Percentiles rank a stretch among this genome's conserved stretches.
phyloP scores from a whole-genome alignment of 2,797 vertebrate species.

The Myiotriccus ornatus region DNA sequence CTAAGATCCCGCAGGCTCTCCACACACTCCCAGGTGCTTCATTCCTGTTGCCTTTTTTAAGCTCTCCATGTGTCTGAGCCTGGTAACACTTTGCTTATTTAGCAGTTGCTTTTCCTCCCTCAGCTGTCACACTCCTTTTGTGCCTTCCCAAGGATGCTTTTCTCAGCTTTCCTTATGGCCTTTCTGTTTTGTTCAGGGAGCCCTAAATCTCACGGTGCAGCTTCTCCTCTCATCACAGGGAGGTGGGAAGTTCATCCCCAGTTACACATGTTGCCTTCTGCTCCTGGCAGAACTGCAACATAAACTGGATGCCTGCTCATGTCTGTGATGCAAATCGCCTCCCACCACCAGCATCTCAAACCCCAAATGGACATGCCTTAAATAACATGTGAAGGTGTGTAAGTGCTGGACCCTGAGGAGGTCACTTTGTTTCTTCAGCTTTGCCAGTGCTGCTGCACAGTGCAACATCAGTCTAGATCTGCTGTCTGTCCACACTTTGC shows the following conservation, averaged over 20 bases:
- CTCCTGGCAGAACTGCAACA: background rate
- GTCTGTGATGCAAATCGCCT: background rate
- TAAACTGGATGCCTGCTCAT: background rate
- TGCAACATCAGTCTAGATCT: background rate
- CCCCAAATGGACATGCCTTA: background rate
- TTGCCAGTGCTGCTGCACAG: background rate
- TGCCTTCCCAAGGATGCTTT: conserved; percentile 21
- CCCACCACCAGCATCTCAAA: background rate
- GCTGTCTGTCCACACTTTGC: background rate
- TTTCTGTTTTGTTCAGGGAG: background rate
- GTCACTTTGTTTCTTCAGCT: background rate
- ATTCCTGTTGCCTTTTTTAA: background rate
- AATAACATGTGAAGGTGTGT: background rate
- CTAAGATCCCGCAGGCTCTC: background rate
- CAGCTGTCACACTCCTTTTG: conserved; percentile 18
- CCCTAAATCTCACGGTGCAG: background rate
- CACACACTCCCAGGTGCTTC: background rate
- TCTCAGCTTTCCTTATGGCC: conserved; percentile 40
- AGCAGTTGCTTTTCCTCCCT: conserved; percentile 47
- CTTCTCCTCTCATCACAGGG: background rate
- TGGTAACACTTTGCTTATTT: conserved; percentile 23
- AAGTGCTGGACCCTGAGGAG: background rate
- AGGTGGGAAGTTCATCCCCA: conserved; percentile 21
- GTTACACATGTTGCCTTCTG: background rate
- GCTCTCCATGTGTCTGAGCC: background rate